Base-by-base conservation (phyloP, 2,797 vertebrate genomes). In the Yasuhikotakia modesta region DNA sequence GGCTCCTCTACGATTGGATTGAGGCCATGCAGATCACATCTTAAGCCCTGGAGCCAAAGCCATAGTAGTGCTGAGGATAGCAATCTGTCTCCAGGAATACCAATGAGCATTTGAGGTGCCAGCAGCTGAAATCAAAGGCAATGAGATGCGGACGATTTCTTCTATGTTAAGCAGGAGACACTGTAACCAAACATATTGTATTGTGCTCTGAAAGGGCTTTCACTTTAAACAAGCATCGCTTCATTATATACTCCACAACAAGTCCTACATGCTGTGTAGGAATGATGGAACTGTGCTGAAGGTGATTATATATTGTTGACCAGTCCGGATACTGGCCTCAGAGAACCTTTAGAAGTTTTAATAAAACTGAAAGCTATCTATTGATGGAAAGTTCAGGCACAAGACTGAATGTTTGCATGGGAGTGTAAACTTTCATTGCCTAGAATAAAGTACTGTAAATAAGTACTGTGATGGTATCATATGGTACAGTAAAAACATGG, bases 11-110 rank as follows among this genome's bases (percentile, higher is more conserved):
- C 27, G 63, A 82, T 57, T 82, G 74, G 71, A 78, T 32, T 14
- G 21, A 45, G 43, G 63, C 66, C 75, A 72, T 63, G 70, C 65
- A 65, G 66, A 71, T 57, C 78, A 52, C 71, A 80, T 75, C 67
- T 67, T 77, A 65, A 67, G 70, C 77, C 64, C 80, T 69, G 67
- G 60, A 77, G 65, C 74, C 55, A 81, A 57, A 77, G 55, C 48
- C 55, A 64, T 13, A 39, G 63, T 78, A 70, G 70, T 79, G 70
- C 76, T 78, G 66, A 78, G 58, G 50, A 70, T 72, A 82, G 76
- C 80, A 65, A 8, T 61, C 61, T 67, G 75, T 68, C 55, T 74
- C 46, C 50, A 79, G 81, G 78, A 76, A 84, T 82, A 82, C 78
- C 75, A 84, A 80, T 76, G 81, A 80, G 68, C 35, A 19, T 52